Evolutionary conservation across 1,140 invertebrate genomes (phyloP).

Genomic region (Drosophila bifasciata): DNA sequence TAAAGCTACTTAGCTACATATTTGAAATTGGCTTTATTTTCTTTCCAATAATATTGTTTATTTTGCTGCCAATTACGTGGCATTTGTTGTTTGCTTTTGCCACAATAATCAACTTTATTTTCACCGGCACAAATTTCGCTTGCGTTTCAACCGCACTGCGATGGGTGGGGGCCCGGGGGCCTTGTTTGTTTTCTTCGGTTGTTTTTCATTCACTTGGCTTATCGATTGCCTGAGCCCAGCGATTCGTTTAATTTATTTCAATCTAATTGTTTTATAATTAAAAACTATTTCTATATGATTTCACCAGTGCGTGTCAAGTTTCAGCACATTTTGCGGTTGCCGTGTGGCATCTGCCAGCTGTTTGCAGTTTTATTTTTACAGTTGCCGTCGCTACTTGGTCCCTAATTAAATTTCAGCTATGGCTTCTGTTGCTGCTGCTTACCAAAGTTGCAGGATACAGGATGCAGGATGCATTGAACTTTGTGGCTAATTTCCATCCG

Average conservation of each 20-base stretch:
- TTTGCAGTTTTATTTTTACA: constrained; percentile 25
- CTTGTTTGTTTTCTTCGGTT: constrained; percentile 35
- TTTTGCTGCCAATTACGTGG: constrained; percentile 57
- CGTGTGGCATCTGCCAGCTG: constrained; percentile 10
- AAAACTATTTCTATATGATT: constrained; percentile 64
- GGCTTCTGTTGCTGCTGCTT: not conserved
- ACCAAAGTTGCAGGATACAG: constrained; percentile 12
- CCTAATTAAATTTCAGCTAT: constrained; percentile 39
- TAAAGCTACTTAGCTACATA: constrained; percentile 51
- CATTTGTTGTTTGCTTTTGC: constrained; percentile 21
- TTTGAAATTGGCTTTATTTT: not conserved
- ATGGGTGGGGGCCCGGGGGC: no score
- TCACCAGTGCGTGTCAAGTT: constrained; percentile 54
- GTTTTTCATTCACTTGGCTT: constrained; percentile 44
- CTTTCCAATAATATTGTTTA: constrained; percentile 26
- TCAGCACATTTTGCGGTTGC: constrained; percentile 15
- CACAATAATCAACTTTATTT: constrained; percentile 53
- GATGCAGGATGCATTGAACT: not conserved
- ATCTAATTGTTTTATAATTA: constrained; percentile 82
- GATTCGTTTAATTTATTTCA: constrained; percentile 79
- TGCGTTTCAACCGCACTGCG: constrained; percentile 36
- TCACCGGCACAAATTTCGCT: constrained; percentile 71
- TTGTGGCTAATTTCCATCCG: not conserved
- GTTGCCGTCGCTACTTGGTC: constrained; percentile 16
- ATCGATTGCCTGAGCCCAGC: constrained; percentile 78